Percentiles rank a stretch among this genome's conserved stretches.
These are phyloP conservation scores for Anguilla obscura DNA, from an alignment of 2,797 vertebrate genomes.

Conservation along the genomic window DNA sequence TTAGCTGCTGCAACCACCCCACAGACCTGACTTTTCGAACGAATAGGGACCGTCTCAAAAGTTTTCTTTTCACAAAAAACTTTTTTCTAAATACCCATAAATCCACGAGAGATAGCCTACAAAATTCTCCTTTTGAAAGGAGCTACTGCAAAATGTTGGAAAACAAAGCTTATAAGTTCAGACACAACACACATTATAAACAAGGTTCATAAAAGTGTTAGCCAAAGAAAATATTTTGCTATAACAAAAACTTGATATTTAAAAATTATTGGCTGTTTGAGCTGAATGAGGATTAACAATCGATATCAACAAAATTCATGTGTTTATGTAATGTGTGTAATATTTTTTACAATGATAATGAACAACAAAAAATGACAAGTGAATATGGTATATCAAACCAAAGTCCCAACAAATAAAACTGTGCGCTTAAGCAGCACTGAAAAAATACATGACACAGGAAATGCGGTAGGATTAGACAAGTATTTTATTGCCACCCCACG, in stretches of 20 bases:
- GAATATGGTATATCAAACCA: not conserved
- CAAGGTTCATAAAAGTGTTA: not conserved
- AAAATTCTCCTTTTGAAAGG: not conserved
- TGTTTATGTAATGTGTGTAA: not conserved
- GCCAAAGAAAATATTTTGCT: not conserved
- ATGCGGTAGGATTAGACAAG: not conserved
- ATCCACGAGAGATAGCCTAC: not conserved
- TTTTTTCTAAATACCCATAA: not conserved
- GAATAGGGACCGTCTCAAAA: slow-evolving; percentile 29
- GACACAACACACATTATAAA: not conserved
- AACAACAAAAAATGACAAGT: not conserved
- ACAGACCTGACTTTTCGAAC: not conserved
- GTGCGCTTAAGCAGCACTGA: not conserved
- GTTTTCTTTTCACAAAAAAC: not conserved
- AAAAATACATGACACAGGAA: not conserved
- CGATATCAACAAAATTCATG: not conserved
- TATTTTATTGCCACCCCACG: not conserved
- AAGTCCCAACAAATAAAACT: not conserved
- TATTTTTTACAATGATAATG: not conserved
- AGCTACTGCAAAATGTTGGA: not conserved
- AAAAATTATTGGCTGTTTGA: not conserved
- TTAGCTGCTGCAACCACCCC: not conserved
- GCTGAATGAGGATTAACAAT: not conserved
- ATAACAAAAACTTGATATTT: not conserved
- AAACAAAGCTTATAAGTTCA: not conserved